Base-by-base conservation (phyloP, 2,797 vertebrate species). In the Caiman crocodilus region DNA sequence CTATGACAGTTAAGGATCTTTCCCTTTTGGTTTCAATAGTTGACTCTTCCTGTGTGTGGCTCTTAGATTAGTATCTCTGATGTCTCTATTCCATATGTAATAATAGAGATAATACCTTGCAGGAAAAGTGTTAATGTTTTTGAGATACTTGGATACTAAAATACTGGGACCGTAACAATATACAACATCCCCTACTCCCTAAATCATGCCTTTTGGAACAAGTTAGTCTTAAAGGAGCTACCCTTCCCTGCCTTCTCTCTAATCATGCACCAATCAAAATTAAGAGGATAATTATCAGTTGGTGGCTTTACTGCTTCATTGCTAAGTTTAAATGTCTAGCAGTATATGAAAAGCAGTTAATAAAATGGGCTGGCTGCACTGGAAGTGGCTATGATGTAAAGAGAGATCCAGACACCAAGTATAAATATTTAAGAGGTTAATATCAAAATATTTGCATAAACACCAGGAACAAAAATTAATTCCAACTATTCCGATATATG, bases 381-480 rank as follows among this genome's bases (percentile, higher is more conserved):
- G 69, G 50, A 75, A 69, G 42, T 59, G 42, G 83, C 20, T 86
- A 32, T 12, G 65, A 86, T 42, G 21, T 69, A 4, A 88, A 57
- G 32, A 76, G 17, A 77, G 89, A 35, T 21, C 88, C 10, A 61
- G 90, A 65, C 20, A 75, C 6, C 14, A 64, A n/a, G 55, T 58
- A 69, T 30, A 82, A 94, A 57, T 12, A 82, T 83, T 90, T 82
- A 85, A 65, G 32, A 28, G 12, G 12, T 30, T 77, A 50, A 59
- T 78, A 71, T 30, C 3, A 20, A 92, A 92, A 88, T 74, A 82
- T 65, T 82, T 15, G 56, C 25, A 81, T 26, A 80, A 90, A 65
- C 9, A 58, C 10, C 25, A 35, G 35, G 18, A 59, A 18, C 10
- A 76, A 14, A 87, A 82, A 69, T 35, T 5, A 73, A 13, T 58